Conservation (phyloP, 2,888 invertebrate species). For the Eupeodes latifasciatus region DNA sequence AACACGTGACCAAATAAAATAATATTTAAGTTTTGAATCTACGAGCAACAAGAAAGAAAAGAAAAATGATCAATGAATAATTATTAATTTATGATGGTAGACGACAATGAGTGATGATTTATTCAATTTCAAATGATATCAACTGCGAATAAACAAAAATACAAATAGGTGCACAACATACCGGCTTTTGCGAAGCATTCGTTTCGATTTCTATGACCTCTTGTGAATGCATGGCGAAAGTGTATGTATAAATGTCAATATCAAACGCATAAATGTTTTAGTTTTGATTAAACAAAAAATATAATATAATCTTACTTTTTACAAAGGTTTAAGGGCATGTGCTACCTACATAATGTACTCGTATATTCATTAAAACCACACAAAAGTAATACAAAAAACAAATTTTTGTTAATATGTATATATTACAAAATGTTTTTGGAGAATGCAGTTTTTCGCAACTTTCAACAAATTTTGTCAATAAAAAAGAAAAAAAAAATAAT, state of each 20-base stretch:
- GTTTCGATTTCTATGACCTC: background rate
- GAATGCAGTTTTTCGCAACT: slow-evolving; percentile 47
- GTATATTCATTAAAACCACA: background rate
- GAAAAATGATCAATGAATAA: slow-evolving; percentile 59
- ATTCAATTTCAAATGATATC: background rate
- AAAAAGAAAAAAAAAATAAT: slow-evolving; percentile 13
- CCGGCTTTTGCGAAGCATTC: slow-evolving; percentile 37
- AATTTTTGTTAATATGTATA: background rate
- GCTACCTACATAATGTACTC: too few relatives aligned
- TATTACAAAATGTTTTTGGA: slow-evolving; percentile 11
- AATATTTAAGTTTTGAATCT: background rate
- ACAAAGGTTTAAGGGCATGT: background rate
- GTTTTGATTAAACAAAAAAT: too few relatives aligned
- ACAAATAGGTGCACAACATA: slow-evolving; percentile 16
- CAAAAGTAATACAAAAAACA: background rate
- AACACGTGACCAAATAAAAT: slow-evolving; percentile 9
- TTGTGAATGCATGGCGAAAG: background rate
- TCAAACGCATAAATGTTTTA: too few relatives aligned
- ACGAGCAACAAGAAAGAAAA: background rate
- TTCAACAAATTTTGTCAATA: slow-evolving; percentile 44
- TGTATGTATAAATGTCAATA: background rate
- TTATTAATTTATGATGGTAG: slow-evolving; percentile 41
- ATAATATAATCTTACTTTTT: background rate
- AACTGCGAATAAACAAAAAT: slow-evolving; percentile 23
- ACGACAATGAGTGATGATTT: slow-evolving; percentile 27